phyloP scores from a whole-genome alignment of 2,888 invertebrate genomes.

The Ectropis crepuscularia region DNA sequence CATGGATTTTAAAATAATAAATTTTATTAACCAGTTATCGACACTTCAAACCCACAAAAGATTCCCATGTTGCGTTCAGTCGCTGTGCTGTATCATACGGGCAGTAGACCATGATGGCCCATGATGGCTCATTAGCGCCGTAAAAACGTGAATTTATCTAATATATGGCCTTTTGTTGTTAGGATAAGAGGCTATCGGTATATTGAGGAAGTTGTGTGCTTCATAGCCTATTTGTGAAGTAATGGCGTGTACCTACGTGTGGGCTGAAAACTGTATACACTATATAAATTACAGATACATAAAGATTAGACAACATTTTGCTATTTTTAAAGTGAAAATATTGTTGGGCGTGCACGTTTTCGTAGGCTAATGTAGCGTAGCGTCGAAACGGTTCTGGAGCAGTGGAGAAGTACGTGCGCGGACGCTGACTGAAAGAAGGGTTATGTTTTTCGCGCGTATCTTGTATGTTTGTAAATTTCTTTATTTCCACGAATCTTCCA shows the following conservation, averaged over 20 bases:
- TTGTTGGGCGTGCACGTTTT: too few species aligned
- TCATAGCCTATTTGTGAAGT: conserved; percentile 9
- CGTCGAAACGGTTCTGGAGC: too few species aligned
- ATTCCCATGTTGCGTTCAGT: conserved; percentile 24
- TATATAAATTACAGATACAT: background rate
- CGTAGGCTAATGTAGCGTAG: too few species aligned
- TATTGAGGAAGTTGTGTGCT: conserved; percentile 26
- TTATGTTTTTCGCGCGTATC: too few species aligned
- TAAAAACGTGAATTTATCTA: conserved; percentile 24
- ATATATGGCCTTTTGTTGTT: conserved; percentile 22
- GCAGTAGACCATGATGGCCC: conserved; percentile 15
- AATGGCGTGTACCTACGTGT: background rate
- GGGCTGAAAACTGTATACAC: background rate
- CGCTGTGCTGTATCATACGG: conserved; percentile 33
- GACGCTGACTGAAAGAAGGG: too few species aligned
- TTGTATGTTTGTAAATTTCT: too few species aligned
- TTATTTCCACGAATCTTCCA: too few species aligned
- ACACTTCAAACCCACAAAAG: conserved; percentile 8
- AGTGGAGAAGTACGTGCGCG: too few species aligned
- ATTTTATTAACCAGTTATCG: too few species aligned
- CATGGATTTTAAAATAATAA: too few species aligned
- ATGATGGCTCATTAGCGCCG: conserved; percentile 19
- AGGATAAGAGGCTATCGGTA: conserved; percentile 11
- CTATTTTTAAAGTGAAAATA: background rate
- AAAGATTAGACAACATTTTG: background rate